Conservation (phyloP, 1,140 invertebrate species). For the Whitmania pigra region DNA sequence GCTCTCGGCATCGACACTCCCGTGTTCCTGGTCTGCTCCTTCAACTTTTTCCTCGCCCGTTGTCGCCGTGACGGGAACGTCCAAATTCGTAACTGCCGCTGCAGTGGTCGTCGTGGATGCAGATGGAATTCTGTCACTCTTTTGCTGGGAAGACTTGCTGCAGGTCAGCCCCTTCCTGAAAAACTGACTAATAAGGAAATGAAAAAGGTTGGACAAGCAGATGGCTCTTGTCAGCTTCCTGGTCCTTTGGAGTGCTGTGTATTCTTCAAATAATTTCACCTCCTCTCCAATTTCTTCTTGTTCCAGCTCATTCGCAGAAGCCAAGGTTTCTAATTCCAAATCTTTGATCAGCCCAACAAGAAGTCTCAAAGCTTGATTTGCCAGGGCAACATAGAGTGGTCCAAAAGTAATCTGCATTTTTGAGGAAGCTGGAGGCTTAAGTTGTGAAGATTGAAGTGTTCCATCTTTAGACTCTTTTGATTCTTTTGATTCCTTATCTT, state of each 20-base stretch:
- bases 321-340: constrained; percentile 44
- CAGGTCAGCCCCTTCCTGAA: constrained; percentile 59
- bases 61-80: not conserved
- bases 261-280: constrained; percentile 37
- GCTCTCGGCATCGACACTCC: not conserved
- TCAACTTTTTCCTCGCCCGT: constrained; percentile 43
- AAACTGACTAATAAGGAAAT: constrained; percentile 70
- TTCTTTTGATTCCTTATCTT: not conserved
- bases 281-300: constrained; percentile 16
- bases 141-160: not conserved
- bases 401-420: constrained; percentile 62
- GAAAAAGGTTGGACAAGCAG: constrained; percentile 63
- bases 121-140: not conserved
- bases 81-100: not conserved
- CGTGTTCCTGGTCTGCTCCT: constrained; percentile 10
- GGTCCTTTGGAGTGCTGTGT: constrained; percentile 55
- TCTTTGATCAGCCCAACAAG: constrained; percentile 55
- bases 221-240: constrained; percentile 54
- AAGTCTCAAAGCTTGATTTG: constrained; percentile 57
- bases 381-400: constrained; percentile 64
- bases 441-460: not conserved
- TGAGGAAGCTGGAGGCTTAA: constrained; percentile 23
- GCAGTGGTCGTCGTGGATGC: not conserved
- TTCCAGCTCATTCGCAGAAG: not conserved
- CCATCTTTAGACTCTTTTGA: not conserved